Evolutionary conservation across 2,888 invertebrate genomes (phyloP).

Genomic region (Pollenia angustigena): DNA sequence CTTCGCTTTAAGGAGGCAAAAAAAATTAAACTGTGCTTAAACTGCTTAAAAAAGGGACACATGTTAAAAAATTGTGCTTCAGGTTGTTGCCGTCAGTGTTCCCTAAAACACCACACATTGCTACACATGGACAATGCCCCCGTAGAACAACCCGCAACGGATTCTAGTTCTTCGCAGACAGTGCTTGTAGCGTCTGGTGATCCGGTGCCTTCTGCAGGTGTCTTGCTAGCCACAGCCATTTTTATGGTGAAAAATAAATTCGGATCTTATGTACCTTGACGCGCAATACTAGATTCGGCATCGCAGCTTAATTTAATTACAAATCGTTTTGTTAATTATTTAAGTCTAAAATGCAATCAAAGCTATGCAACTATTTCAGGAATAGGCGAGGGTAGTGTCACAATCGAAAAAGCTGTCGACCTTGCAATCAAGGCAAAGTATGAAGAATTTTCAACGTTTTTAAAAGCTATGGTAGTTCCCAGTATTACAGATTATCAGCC

Average conservation of each 20-base stretch:
- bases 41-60: conserved; percentile 69
- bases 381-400: not conserved
- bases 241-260: not conserved
- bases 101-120: conserved; percentile 68
- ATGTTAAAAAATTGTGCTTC: conserved; percentile 66
- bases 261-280: no score
- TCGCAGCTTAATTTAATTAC: conserved; percentile 10
- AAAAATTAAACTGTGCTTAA: conserved; percentile 63
- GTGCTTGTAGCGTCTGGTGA: conserved; percentile 20
- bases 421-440: not conserved
- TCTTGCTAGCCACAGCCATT: not conserved
- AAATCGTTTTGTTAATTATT: conserved; percentile 51
- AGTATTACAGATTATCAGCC: conserved; percentile 46
- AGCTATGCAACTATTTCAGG: conserved; percentile 23
- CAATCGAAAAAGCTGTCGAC: conserved; percentile 39
- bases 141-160: not conserved
- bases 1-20: conserved; percentile 40
- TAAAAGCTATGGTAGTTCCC: conserved; percentile 34
- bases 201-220: not conserved
- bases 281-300: not conserved
- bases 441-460: conserved; percentile 6
- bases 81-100: conserved; percentile 62
- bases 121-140: conserved; percentile 59
- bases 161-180: not conserved
- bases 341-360: conserved; percentile 25